Percentiles rank a stretch among this genome's conserved stretches.
Conservation (phyloP, 2,888 invertebrate genomes). For the Oscheius myriophilus region DNA sequence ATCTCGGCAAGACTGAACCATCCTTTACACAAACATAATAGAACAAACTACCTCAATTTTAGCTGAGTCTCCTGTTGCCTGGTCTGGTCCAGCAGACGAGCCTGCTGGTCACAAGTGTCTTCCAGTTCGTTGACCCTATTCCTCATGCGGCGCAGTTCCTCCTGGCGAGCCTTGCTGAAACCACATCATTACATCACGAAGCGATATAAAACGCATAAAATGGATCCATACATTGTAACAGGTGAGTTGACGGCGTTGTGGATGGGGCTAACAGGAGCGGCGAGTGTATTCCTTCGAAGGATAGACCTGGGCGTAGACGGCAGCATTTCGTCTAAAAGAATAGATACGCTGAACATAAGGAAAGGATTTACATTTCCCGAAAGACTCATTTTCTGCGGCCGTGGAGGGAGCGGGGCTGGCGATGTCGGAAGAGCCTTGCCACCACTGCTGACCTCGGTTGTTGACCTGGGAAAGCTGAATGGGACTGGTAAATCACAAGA, state of each 20-base stretch:
- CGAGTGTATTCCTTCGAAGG: neutral
- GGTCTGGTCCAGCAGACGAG: too few relatives aligned
- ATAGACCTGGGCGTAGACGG: conserved; percentile 12
- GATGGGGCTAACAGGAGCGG: conserved; percentile 9
- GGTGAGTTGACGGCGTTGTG: conserved; percentile 14
- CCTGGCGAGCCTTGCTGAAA: conserved; percentile 19
- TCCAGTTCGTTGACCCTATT: conserved; percentile 3
- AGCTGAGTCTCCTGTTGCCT: too few relatives aligned
- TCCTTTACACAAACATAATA: too few relatives aligned
- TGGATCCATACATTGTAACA: conserved; percentile 5
- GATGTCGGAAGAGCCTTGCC: conserved; percentile 17
- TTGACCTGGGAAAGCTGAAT: conserved; percentile 12
- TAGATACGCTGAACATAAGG: neutral
- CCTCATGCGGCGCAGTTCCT: conserved; percentile 4
- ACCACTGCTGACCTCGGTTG: neutral
- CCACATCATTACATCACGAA: neutral
- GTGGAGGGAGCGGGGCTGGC: neutral
- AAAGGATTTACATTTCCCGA: conserved; percentile 14
- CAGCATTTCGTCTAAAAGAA: neutral
- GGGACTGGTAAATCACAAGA: neutral
- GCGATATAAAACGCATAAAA: neutral
- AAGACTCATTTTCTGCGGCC: neutral
- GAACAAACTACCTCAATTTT: too few relatives aligned
- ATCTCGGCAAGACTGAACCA: too few relatives aligned
- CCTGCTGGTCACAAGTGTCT: neutral